A percentile compares a stretch with the other conserved stretches of the same genome.
These are phyloP conservation scores for Styela clava DNA, from an alignment of 23 tunicate genomes.

Conservation along the genomic window DNA sequence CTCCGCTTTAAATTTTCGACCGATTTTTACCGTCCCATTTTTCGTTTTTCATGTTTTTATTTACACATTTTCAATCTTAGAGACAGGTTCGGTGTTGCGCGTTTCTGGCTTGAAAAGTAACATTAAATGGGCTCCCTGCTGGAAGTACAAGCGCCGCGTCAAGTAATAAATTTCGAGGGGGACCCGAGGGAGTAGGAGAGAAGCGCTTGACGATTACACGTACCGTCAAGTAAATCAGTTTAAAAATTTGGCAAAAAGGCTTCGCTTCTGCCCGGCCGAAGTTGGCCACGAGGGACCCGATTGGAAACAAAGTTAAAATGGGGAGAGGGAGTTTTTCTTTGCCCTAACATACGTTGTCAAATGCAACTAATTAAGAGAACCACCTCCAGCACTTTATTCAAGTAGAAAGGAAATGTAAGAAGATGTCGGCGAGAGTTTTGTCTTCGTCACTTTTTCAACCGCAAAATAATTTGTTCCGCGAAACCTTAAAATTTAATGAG, in stretches of 20 bases:
- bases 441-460: neutral
- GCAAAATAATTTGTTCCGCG: neutral
- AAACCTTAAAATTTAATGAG: too few relatives aligned
- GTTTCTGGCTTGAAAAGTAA: constrained; percentile 4
- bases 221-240: constrained; percentile 10
- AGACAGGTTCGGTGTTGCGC: constrained; percentile 20
- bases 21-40: constrained; percentile 2
- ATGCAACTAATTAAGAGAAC: neutral
- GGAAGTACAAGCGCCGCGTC: constrained; percentile 23
- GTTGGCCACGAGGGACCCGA: constrained; percentile 12
- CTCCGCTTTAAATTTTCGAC: constrained; percentile 5
- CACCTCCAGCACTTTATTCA: neutral
- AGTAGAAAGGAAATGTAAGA: too few relatives aligned
- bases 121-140: neutral
- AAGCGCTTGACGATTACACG: constrained; percentile 27
- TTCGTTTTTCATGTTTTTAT: constrained; percentile 4
- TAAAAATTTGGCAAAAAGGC: constrained; percentile 7
- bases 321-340: neutral
- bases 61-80: constrained; percentile 17
- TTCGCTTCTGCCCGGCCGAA: neutral
- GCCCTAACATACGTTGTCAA: neutral
- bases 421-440: neutral
- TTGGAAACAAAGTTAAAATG: neutral
- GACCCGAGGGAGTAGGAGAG: constrained; percentile 19
- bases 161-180: constrained; percentile 13